Evolutionary conservation across 1,140 invertebrate genomes (phyloP).

Genomic region (Ylistrum balloti): DNA sequence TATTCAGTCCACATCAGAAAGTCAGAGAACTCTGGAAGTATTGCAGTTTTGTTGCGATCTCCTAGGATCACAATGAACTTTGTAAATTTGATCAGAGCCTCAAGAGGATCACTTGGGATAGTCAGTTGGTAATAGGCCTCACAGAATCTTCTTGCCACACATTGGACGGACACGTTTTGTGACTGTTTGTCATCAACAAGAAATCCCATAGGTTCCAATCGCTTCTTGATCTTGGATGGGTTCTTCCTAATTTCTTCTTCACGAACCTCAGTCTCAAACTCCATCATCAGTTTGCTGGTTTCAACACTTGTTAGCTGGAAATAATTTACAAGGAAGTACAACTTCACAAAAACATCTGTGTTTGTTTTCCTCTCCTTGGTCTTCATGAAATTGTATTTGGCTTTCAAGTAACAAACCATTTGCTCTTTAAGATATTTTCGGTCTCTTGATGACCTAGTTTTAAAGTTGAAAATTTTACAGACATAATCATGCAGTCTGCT

Average conservation of each 20-base stretch:
- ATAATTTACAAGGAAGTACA: constrained; percentile 43
- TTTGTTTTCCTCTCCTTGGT: constrained; percentile 43
- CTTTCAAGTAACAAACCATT: not conserved
- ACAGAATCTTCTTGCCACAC: constrained; percentile 63
- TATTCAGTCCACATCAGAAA: constrained; percentile 72
- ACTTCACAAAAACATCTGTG: constrained; percentile 40
- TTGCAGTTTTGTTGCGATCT: constrained; percentile 44
- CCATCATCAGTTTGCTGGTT: constrained; percentile 37
- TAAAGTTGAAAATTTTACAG: not conserved
- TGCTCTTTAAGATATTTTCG: constrained; percentile 30
- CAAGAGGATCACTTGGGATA: constrained; percentile 59
- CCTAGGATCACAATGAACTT: constrained; percentile 64
- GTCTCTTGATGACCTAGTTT: not conserved
- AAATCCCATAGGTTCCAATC: not conserved
- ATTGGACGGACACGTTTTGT: constrained; percentile 51
- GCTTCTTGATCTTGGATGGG: not conserved
- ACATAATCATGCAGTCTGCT: not conserved
- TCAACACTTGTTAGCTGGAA: constrained; percentile 35
- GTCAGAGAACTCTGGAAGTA: constrained; percentile 64
- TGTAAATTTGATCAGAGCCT: constrained; percentile 70
- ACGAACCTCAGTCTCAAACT: constrained; percentile 44
- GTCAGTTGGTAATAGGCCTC: constrained; percentile 64
- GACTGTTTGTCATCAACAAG: not conserved
- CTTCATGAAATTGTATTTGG: not conserved
- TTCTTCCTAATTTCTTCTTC: not conserved